Evolutionary conservation across 2,888 invertebrate species (phyloP).

Genomic region (Dichetophora obliterata): DNA sequence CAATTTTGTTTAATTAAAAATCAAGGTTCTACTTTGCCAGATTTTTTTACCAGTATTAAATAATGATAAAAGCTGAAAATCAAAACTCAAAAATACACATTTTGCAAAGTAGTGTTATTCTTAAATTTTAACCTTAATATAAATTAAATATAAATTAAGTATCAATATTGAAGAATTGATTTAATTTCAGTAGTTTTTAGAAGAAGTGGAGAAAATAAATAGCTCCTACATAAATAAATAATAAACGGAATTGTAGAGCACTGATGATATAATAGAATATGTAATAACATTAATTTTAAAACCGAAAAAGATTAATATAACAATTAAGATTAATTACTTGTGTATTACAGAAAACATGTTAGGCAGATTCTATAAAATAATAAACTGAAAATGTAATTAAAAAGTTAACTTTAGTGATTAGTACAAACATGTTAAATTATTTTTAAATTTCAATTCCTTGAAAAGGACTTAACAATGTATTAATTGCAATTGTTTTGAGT

Average conservation of each 20-base stretch:
- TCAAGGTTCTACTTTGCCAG: no score
- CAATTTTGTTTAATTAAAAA: no score
- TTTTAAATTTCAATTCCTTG: background rate
- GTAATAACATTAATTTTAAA: background rate
- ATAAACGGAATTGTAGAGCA: constrained; percentile 24
- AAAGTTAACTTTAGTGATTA: constrained; percentile 2
- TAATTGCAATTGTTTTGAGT: no score
- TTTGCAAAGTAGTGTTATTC: background rate
- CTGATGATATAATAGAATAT: background rate
- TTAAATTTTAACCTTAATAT: background rate
- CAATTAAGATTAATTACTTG: constrained; percentile 9
- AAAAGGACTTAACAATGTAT: no score
- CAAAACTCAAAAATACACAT: background rate
- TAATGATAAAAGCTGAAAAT: background rate
- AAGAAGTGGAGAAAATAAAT: background rate
- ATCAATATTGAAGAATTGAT: background rate
- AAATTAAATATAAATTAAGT: background rate
- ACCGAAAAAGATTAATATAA: constrained; percentile 10
- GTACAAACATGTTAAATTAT: background rate
- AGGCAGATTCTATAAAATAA: constrained; percentile 4
- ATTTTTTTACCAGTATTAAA: no score
- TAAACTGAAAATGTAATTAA: constrained; percentile 3
- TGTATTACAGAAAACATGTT: background rate
- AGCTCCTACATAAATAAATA: background rate
- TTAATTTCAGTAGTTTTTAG: background rate